phyloP scores from a whole-genome alignment of 1,140 invertebrate genomes.

The Philopotamus ludificatus region DNA sequence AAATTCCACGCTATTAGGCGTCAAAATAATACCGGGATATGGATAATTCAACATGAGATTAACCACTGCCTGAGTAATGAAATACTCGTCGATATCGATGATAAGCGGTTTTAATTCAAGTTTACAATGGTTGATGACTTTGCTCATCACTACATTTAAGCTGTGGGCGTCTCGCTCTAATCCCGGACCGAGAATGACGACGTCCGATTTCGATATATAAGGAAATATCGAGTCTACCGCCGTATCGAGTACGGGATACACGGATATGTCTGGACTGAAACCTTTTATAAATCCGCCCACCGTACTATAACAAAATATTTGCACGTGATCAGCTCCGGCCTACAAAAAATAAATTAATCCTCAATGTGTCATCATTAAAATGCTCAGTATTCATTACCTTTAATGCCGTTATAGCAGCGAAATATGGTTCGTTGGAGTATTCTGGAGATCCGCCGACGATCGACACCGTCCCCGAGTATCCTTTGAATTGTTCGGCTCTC shows the following conservation, averaged over 20 bases:
- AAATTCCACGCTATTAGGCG: conserved; percentile 5
- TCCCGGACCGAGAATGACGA: conserved; percentile 26
- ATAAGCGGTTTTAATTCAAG: conserved; percentile 26
- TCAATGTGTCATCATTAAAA: not conserved
- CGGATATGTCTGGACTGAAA: conserved; percentile 21
- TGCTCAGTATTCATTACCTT: conserved; percentile 9
- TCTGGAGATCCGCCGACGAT: conserved; percentile 17
- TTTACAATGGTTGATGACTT: conserved; percentile 27
- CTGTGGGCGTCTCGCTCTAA: conserved; percentile 9
- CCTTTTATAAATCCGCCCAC: conserved; percentile 7
- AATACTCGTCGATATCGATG: conserved; percentile 17
- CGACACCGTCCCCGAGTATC: conserved; percentile 28
- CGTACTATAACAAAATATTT: conserved; percentile 19
- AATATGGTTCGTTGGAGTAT: conserved; percentile 14
- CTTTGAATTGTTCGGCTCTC: conserved; percentile 2
- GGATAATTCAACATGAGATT: conserved; percentile 12
- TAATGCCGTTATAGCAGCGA: conserved; percentile 26
- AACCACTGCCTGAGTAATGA: conserved; percentile 7
- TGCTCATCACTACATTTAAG: not conserved
- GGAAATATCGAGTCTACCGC: not conserved
- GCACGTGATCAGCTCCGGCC: conserved; percentile 25
- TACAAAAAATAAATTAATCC: not conserved
- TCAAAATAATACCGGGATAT: conserved; percentile 24
- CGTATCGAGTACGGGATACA: conserved; percentile 12
- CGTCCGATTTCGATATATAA: conserved; percentile 6